Evolutionary conservation across 2,113 vertebrate genomes (phyloP).

Genomic region (Megaceryle maxima): DNA sequence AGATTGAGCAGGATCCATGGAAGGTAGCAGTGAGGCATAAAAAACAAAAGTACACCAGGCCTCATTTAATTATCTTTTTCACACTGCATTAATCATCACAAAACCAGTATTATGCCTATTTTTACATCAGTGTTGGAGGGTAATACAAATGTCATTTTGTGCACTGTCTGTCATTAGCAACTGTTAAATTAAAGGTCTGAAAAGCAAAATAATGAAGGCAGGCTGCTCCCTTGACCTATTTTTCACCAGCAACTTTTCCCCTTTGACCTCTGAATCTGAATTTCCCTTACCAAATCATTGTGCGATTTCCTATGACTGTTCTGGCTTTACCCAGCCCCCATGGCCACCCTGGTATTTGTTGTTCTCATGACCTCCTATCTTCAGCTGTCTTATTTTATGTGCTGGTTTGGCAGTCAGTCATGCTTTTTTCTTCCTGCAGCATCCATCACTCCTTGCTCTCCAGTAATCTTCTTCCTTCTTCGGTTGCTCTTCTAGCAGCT

Average conservation of each 20-base stretch:
- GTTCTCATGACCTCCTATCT: slow-evolving; percentile 1
- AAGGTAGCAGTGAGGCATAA: slow-evolving; percentile 56
- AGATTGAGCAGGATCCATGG: slow-evolving; percentile 51
- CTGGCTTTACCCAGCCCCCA: background rate
- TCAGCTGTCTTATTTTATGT: background rate
- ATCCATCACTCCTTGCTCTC: background rate
- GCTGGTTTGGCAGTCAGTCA: background rate
- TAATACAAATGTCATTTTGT: slow-evolving; percentile 70
- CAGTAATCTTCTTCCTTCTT: background rate
- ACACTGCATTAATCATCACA: slow-evolving; percentile 78
- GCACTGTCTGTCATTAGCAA: slow-evolving; percentile 58
- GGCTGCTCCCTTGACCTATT: slow-evolving; percentile 42
- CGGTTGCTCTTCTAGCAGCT: background rate
- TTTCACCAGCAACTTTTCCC: slow-evolving; percentile 1
- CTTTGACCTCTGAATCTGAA: slow-evolving; percentile 44
- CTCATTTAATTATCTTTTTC: slow-evolving; percentile 78
- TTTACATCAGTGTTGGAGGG: slow-evolving; percentile 69
- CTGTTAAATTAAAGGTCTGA: slow-evolving; percentile 51
- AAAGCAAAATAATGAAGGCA: slow-evolving; percentile 46
- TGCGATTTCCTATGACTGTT: background rate
- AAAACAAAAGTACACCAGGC: slow-evolving; percentile 72
- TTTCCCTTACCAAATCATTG: slow-evolving; percentile 4
- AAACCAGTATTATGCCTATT: slow-evolving; percentile 71
- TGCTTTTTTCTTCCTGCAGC: background rate
- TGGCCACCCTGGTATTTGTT: background rate